These are phyloP conservation scores for Diplosoma virens DNA, from an alignment of 23 tunicate species.

Conservation along the genomic window DNA sequence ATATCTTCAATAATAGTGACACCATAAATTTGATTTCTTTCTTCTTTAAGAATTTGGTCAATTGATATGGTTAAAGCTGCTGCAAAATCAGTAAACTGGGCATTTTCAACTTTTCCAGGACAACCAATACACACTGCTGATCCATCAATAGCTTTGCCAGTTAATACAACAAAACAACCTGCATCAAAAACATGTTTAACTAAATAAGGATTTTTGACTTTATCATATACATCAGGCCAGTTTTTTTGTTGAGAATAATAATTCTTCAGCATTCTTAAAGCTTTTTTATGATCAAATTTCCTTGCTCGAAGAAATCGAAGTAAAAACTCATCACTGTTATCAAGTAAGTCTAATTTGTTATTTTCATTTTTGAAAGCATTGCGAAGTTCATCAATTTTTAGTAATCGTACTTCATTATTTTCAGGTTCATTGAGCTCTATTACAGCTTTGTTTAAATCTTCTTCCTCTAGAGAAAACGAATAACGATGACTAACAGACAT, in stretches of 20 bases:
- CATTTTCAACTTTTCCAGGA: conserved; percentile 58
- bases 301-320: conserved; percentile 66
- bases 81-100: conserved; percentile 31
- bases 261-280: conserved; percentile 53
- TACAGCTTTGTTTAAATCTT: conserved; percentile 47
- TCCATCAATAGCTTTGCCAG: conserved; percentile 62
- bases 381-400: conserved; percentile 45
- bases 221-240: conserved; percentile 66
- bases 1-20: conserved; percentile 73
- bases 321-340: conserved; percentile 46
- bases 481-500: conserved; percentile 40
- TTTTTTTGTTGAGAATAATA: conserved; percentile 35
- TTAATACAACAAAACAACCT: conserved; percentile 25
- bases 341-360: not conserved
- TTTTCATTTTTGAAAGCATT: conserved; percentile 1
- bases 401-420: conserved; percentile 52
- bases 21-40: conserved; percentile 71
- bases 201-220: conserved; percentile 49
- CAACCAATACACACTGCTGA: conserved; percentile 52
- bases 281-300: conserved; percentile 68
- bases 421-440: conserved; percentile 68
- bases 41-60: conserved; percentile 57
- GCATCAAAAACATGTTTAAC: conserved; percentile 32
- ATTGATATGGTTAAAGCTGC: conserved; percentile 32
- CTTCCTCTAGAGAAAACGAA: conserved; percentile 30